Evolutionary conservation across 1,140 invertebrate genomes (phyloP).

Genomic region (Trissolcus basalis): DNA sequence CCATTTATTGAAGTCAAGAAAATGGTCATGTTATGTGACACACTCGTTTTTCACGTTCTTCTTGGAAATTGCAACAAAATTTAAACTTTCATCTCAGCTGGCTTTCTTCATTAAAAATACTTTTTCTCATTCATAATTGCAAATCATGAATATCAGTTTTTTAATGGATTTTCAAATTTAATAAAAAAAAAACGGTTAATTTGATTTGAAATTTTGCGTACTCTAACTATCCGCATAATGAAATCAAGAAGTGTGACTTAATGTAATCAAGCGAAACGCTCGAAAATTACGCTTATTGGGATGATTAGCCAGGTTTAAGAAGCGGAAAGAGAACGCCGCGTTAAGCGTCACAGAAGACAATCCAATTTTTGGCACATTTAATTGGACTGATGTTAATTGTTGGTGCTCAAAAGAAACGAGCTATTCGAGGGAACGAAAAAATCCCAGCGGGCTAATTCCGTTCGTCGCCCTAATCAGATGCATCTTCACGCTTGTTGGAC

Average conservation of each 20-base stretch:
- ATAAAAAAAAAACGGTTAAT: no score
- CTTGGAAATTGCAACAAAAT: no score
- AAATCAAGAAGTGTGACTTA: background rate
- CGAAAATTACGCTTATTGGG: slow-evolving; percentile 22
- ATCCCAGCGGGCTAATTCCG: slow-evolving; percentile 48
- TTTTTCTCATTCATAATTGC: no score
- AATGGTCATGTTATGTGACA: no score
- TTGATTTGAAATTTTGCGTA: background rate
- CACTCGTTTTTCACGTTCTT: no score
- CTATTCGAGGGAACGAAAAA: no score
- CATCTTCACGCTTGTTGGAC: slow-evolving; percentile 49
- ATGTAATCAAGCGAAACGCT: slow-evolving; percentile 7
- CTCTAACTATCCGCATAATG: background rate
- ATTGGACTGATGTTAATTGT: slow-evolving; percentile 49
- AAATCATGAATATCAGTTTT: no score
- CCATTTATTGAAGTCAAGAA: no score
- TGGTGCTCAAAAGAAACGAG: slow-evolving; percentile 31
- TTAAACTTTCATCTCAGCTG: no score
- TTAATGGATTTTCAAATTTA: no score
- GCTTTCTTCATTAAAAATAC: no score
- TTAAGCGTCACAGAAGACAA: slow-evolving; percentile 47
- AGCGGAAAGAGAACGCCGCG: slow-evolving; percentile 17
- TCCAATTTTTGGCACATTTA: slow-evolving; percentile 56
- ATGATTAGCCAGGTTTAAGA: slow-evolving; percentile 38
- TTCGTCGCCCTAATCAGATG: slow-evolving; percentile 34